These are phyloP conservation scores for Myocastor coypus DNA, from an alignment of 2,113 vertebrate species.

Conservation along the genomic window DNA sequence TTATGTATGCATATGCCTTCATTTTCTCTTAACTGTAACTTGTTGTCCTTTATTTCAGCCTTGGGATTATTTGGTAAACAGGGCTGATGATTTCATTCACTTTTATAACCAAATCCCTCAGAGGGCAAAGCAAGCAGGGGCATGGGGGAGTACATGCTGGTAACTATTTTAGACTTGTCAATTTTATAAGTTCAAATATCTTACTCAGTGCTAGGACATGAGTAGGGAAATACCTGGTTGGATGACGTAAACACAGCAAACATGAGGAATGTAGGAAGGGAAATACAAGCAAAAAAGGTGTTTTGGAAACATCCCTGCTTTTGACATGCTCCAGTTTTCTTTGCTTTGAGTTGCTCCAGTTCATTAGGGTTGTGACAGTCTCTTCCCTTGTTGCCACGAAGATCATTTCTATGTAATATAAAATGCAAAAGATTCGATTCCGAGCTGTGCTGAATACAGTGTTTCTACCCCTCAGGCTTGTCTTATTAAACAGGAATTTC, in stretches of 20 bases:
- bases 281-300: constrained; percentile 48
- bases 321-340: constrained; percentile 38
- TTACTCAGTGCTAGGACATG: constrained; percentile 62
- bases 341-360: not conserved
- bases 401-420: constrained; percentile 1
- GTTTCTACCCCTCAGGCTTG: not conserved
- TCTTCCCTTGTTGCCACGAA: not conserved
- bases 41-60: constrained; percentile 62
- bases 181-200: constrained; percentile 79
- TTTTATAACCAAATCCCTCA: constrained; percentile 80
- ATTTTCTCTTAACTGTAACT: constrained; percentile 55
- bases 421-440: constrained; percentile 22
- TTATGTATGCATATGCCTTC: not conserved
- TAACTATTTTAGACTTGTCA: constrained; percentile 80
- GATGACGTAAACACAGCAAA: constrained; percentile 67
- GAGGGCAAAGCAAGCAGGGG: constrained; percentile 63
- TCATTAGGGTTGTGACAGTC: not conserved
- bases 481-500: not conserved
- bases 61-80: constrained; percentile 78
- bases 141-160: constrained; percentile 45
- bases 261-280: constrained; percentile 37
- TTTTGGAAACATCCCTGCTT: constrained; percentile 29
- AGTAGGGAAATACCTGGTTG: constrained; percentile 58
- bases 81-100: constrained; percentile 81
- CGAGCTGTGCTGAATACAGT: not conserved